Evolutionary conservation across 2,888 invertebrate species (phyloP).

Genomic region (Caenorhabditis sp.): DNA sequence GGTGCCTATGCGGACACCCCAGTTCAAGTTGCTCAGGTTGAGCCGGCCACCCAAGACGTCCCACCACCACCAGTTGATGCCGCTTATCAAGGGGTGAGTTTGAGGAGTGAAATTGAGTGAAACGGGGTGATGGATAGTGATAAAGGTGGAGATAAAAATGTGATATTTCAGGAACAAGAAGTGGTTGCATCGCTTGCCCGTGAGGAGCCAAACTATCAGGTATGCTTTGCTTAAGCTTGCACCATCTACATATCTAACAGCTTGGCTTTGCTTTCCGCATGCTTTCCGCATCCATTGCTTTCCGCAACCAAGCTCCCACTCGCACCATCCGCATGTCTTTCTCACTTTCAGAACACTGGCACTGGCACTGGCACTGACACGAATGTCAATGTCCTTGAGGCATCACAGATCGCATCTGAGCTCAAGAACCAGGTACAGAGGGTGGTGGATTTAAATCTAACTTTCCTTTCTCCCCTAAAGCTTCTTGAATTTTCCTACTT

Average conservation of each 20-base stretch:
- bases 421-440: slow-evolving; percentile 41
- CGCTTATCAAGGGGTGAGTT: slow-evolving; percentile 33
- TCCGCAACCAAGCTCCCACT: not conserved
- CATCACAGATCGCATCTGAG: slow-evolving; percentile 42
- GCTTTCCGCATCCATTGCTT: slow-evolving; percentile 38
- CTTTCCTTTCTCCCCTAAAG: too few relatives aligned
- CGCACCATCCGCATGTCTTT: slow-evolving; percentile 23
- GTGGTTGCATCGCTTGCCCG: slow-evolving; percentile 53
- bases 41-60: not conserved
- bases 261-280: slow-evolving; percentile 23
- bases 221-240: slow-evolving; percentile 31
- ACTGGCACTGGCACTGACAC: too few relatives aligned
- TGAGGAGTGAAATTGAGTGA: too few relatives aligned
- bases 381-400: slow-evolving; percentile 41
- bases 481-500: too few relatives aligned
- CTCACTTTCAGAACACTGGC: slow-evolving; percentile 54
- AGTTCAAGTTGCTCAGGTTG: not conserved
- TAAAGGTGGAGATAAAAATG: too few relatives aligned
- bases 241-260: slow-evolving; percentile 17
- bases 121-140: too few relatives aligned
- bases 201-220: slow-evolving; percentile 64
- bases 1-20: slow-evolving; percentile 11
- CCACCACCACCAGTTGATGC: slow-evolving; percentile 22
- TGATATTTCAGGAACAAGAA: slow-evolving; percentile 57
- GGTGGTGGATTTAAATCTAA: too few relatives aligned